phyloP scores from a whole-genome alignment of 1,140 invertebrate species.

The Meloidogyne chitwoodi region DNA sequence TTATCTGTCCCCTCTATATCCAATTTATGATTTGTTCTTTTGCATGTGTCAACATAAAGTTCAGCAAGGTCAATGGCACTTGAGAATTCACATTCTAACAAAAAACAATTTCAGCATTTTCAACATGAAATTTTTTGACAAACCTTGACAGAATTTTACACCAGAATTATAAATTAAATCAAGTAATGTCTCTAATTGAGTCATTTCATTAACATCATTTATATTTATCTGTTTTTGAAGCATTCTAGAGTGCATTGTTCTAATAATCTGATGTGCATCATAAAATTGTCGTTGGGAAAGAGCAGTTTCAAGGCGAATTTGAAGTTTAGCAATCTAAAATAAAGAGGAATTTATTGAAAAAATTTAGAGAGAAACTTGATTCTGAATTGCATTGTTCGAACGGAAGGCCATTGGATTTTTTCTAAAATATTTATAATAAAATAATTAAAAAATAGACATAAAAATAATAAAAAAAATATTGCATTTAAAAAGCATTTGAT shows the following conservation, averaged over 20 bases:
- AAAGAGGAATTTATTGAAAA: background rate
- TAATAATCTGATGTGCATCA: conserved; percentile 41
- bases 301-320: conserved; percentile 17
- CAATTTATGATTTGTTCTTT: background rate
- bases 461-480: background rate
- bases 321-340: conserved; percentile 36
- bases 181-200: conserved; percentile 12
- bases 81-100: conserved; percentile 17
- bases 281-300: conserved; percentile 30
- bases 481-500: background rate
- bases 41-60: conserved; percentile 31
- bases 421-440: background rate
- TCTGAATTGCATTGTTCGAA: background rate
- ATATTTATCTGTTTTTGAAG: conserved; percentile 8
- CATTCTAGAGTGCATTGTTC: conserved; percentile 28
- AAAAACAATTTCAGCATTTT: conserved; percentile 3
- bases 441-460: background rate
- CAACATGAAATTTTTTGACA: background rate
- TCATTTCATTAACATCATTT: background rate
- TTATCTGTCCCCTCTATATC: background rate
- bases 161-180: conserved; percentile 15
- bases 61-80: conserved; percentile 39
- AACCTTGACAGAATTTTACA: conserved; percentile 26
- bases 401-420: background rate
- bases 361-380: background rate